Evolutionary conservation across 1,140 invertebrate genomes (phyloP), one percentile per base, ranked within the genome.

Genomic region (Sweltsa coloradensis): DNA sequence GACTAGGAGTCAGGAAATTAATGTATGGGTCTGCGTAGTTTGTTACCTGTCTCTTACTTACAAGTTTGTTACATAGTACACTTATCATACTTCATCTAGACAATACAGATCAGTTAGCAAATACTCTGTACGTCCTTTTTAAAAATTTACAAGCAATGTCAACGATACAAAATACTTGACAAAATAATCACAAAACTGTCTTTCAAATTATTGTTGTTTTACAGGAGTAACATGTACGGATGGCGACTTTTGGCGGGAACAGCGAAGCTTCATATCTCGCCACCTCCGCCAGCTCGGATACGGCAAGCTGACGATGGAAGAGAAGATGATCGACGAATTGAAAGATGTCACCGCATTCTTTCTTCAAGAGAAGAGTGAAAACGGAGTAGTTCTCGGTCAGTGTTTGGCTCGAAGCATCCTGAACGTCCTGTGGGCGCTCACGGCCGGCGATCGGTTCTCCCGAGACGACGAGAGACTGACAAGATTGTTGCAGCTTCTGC

Each of bases 201-300:
- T n/a, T n/a, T n/a, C n/a, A n/a, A n/a, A n/a, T n/a, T 49, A 11
- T 13, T 47, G 18, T 46, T 51, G 44, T 56, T 48, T 24, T 55
- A 16, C 34, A 78, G 75, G 84, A 22, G 81, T 88, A 18, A 85
- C 85, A 1, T 84, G 79, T 61, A 77, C 78, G 1, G 84, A 89
- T 48, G 85, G 86, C 0, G 55, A 70, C 6, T 56, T 79, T 4
- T 91, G 88, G 87, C 71, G 68, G 39, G 78, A 82, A 52, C 80
- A 90, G 51, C 70, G 86, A 31, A 66, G 67, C 40, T 90, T 89
- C 64, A 73, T 79, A 3, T 59, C 87, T 34, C 74, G 75, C 48
- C 74, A 81, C 45, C 67, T 92, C 50, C 70, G 73, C 22, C 66
- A 77, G 18, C 68, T 87, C 6, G 87, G 88, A 14, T 83, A 85